Evolutionary conservation across 2,888 invertebrate genomes (phyloP), one percentile per base, ranked within the genome.

Genomic region (Tupiocoris notatus): DNA sequence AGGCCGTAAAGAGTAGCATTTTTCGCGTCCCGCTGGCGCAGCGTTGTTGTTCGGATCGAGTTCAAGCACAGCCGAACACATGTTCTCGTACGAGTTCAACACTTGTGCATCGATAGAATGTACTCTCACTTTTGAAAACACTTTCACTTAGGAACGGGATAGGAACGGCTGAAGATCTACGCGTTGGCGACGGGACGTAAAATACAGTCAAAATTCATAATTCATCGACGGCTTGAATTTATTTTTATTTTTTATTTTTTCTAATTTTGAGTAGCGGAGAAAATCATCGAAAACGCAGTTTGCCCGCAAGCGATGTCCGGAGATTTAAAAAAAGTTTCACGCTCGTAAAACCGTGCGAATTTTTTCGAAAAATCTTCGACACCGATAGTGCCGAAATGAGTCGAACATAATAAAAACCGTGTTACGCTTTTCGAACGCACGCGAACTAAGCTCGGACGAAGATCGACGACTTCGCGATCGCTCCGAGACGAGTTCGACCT

Each of bases 1-100:
- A 67, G 89, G 89, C 56, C 92, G 85, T 77, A 92, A 84, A 18
- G 91, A 90, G 83, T 91, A 92, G 82, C 90, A 89, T 81, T 89
- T 89, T 68, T 81, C 82, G 1, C 54, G 25, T 76, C 79, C 80
- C 77, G 79, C 81, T 59, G 78, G 63, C 65, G 82, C 82, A 64
- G 82, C 83, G 80, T 85, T 85, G 80, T 84, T 85, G 79, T 84
- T 85, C 24, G 83, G 81, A 80, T 85, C 85, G 22, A 83, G 70
- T 59, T 77, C 79, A 65, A 76, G 63, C 66, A 70, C 67, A 23
- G 73, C 39, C 73, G 73, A 73, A 73, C 79, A 77, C 79, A 79
- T 78, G 22, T 64, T 21, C 6, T 3, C 22, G 68, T 12, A 18
- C 22, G 57, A 39, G n/a, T n/a, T n/a, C n/a, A n/a, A n/a, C n/a